Conservation (phyloP, 1,140 invertebrate genomes). For the Oedothorax gibbosus region DNA sequence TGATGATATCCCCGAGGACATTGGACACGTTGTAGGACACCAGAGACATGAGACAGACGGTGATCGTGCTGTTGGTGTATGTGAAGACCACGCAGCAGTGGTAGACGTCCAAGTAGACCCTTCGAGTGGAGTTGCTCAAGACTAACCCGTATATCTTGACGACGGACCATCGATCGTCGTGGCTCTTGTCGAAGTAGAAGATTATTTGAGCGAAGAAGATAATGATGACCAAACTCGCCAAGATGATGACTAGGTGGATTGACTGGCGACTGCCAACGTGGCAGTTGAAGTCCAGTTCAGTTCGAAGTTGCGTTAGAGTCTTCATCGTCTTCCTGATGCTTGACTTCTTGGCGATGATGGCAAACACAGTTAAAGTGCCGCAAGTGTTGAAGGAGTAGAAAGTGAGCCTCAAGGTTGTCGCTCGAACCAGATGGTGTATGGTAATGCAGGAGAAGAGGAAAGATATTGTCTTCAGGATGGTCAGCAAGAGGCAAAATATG, state of each 20-base stretch:
- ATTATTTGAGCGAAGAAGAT: background rate
- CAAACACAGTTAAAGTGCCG: background rate
- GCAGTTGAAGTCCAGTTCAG: background rate
- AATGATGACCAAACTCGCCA: background rate
- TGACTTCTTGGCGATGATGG: background rate
- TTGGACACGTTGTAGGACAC: background rate
- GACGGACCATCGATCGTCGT: background rate
- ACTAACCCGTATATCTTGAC: background rate
- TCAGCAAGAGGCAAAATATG: background rate
- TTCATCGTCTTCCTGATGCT: background rate
- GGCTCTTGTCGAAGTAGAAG: background rate
- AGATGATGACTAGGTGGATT: background rate
- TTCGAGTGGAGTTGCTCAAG: background rate
- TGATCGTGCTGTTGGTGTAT: background rate
- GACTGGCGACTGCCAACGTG: background rate
- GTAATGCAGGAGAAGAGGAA: background rate
- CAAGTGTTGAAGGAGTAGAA: background rate
- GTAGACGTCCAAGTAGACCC: background rate
- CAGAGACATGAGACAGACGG: background rate
- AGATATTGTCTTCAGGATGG: background rate
- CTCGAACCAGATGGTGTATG: background rate
- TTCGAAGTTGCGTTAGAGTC: background rate
- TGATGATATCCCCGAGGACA: background rate
- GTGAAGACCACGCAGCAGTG: background rate
- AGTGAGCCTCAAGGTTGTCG: background rate